Evolutionary conservation across 2,113 vertebrate genomes (phyloP).

Genomic region (Microcebus lehilahytsara): DNA sequence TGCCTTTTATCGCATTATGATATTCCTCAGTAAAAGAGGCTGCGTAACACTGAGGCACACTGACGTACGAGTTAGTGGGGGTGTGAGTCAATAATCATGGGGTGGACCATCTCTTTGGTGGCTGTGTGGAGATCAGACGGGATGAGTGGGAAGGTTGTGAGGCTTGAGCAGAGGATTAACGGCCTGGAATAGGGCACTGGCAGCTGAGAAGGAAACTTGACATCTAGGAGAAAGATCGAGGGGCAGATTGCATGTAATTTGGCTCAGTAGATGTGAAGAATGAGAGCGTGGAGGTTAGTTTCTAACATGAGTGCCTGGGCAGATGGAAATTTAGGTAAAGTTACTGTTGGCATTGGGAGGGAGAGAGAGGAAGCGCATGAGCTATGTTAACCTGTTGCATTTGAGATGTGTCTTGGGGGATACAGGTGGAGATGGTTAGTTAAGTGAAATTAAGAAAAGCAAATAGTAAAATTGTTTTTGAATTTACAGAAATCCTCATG

Average conservation of each 20-base stretch:
- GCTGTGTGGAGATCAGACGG: not conserved
- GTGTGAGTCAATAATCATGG: not conserved
- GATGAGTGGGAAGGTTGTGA: not conserved
- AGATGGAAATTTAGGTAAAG: not conserved
- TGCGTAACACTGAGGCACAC: not conserved
- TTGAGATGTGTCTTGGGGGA: not conserved
- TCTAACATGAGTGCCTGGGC: not conserved
- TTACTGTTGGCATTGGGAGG: not conserved
- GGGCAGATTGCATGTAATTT: not conserved
- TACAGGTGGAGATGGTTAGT: not conserved
- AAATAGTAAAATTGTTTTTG: not conserved
- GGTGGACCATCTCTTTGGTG: not conserved
- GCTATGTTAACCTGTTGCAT: not conserved
- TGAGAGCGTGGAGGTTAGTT: not conserved
- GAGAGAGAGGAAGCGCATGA: not conserved
- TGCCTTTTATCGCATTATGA: not conserved
- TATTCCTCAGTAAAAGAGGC: not conserved
- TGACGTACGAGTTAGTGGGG: not conserved
- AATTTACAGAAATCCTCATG: not conserved
- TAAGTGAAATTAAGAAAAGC: not conserved
- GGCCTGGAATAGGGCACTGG: not conserved
- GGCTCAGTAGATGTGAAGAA: not conserved
- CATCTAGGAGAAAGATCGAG: not conserved
- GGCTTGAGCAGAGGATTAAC: not conserved
- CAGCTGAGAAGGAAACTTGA: not conserved